These are phyloP conservation scores for Samia ricini DNA, from an alignment of 1,140 invertebrate genomes.

Conservation along the genomic window DNA sequence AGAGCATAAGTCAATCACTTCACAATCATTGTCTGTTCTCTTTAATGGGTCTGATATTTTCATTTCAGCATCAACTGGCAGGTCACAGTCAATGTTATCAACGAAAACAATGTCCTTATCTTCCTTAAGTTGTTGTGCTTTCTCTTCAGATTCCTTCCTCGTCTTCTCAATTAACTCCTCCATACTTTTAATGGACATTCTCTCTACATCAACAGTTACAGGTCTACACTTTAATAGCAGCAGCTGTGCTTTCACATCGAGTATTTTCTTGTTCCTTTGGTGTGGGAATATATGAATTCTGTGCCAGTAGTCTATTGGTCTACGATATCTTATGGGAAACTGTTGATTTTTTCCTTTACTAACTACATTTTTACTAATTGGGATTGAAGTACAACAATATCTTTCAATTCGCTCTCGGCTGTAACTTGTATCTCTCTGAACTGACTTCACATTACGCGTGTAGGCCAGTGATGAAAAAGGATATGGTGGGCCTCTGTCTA, in stretches of 20 bases:
- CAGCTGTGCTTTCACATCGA: conserved; percentile 69
- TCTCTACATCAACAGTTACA: conserved; percentile 50
- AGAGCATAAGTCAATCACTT: conserved; percentile 76
- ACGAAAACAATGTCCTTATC: conserved; percentile 68
- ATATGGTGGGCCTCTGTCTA: conserved; percentile 66
- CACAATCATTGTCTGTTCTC: conserved; percentile 55
- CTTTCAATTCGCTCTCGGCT: conserved; percentile 66
- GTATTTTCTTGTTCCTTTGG: conserved; percentile 63
- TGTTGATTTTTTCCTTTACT: conserved; percentile 62
- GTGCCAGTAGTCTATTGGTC: conserved; percentile 72
- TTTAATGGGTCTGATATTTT: conserved; percentile 53
- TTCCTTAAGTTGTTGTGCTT: conserved; percentile 23
- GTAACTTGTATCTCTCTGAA: conserved; percentile 51
- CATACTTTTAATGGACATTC: conserved; percentile 53
- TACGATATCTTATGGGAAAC: conserved; percentile 65
- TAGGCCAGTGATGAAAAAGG: conserved; percentile 74
- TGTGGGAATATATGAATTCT: conserved; percentile 58
- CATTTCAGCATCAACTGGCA: conserved; percentile 37
- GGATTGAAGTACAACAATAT: conserved; percentile 56
- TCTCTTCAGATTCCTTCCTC: conserved; percentile 40
- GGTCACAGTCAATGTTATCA: conserved; percentile 46
- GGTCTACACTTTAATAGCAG: conserved; percentile 65
- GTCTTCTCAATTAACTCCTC: conserved; percentile 58
- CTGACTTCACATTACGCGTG: conserved; percentile 52
- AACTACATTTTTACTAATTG: conserved; percentile 56